Base-by-base conservation (phyloP, 2,888 invertebrate species). In the Leucophenga maculata region DNA sequence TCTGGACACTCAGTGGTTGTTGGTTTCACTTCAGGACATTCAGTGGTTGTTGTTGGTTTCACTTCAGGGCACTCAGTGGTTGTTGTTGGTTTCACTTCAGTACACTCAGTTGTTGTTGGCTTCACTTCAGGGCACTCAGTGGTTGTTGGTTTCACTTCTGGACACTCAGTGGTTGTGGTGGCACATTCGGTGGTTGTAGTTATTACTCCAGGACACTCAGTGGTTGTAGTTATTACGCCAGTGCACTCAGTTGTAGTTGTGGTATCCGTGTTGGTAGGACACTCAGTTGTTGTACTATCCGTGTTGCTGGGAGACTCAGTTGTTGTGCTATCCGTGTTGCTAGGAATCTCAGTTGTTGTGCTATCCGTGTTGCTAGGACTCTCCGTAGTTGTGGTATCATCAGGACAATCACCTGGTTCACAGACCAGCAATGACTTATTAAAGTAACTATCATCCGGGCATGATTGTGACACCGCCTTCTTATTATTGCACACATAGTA, bases 381-480 rank as follows among this genome's bases (percentile, higher is more conserved):
- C 26, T 39, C 55, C n/a, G 55, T 67, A 11, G 55, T 65, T 50
- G 65, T 20, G 1, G 3, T 20, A 14, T 18, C 39, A 32, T 72
- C 55, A 26, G 70, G 69, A 64, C 69, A 75, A 31, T 74, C 71
- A 6, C 72, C 73, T 46, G 74, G 74, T 1, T 44, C 6, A 48
- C 75, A 75, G 31, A 26, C 62, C 6, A 44, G 14, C 18, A 69
- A 16, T 0, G 6, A 31, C 0, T 16, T 16, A 54, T 71, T 60
- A 26, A 74, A 75, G 46, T 70, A 74, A 50, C 74, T 74, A 0
- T 48, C 69, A 3, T 20, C 1, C n/a, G 57, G 67, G 65, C 75
- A 75, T 1, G 59, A 69, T 59, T 75, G 74, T 26, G 8, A 8
- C 13, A 52, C 20, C 16, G 65, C 52, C 14, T 65, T 65, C 8